phyloP scores from a whole-genome alignment of 2,113 vertebrate species.

The Antigone vipio region DNA sequence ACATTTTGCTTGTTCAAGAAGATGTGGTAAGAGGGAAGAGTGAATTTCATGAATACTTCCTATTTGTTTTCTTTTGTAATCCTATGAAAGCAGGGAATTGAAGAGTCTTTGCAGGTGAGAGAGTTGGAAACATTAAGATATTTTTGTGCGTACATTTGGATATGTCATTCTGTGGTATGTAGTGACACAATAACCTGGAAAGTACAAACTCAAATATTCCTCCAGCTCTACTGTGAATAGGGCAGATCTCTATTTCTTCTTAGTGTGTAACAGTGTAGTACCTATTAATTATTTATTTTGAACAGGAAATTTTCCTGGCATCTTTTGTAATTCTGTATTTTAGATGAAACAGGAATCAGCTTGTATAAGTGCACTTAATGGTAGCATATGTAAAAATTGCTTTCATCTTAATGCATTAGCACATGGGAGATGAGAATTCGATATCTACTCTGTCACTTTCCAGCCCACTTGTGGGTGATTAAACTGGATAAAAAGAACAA shows the following conservation, averaged over 20 bases:
- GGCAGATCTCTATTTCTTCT: neutral
- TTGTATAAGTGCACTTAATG: neutral
- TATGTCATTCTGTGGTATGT: neutral
- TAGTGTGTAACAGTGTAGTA: neutral
- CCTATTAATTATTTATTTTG: neutral
- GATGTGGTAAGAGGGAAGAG: neutral
- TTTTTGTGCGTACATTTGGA: neutral
- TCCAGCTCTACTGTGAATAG: neutral
- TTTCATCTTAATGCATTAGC: constrained; percentile 33
- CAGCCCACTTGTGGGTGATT: constrained; percentile 9
- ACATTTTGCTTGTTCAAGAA: neutral
- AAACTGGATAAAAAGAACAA: neutral
- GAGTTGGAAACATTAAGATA: neutral
- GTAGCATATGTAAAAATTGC: constrained; percentile 29
- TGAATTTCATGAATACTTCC: neutral
- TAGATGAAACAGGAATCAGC: neutral
- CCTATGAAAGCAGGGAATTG: neutral
- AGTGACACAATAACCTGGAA: neutral
- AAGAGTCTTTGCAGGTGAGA: neutral
- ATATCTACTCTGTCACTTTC: neutral
- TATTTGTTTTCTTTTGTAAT: neutral
- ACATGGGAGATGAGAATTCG: neutral
- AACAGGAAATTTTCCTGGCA: neutral
- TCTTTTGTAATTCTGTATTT: neutral
- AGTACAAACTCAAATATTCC: neutral